Base-by-base conservation (phyloP, 2,113 vertebrate genomes). In the Tringa solitaria region DNA sequence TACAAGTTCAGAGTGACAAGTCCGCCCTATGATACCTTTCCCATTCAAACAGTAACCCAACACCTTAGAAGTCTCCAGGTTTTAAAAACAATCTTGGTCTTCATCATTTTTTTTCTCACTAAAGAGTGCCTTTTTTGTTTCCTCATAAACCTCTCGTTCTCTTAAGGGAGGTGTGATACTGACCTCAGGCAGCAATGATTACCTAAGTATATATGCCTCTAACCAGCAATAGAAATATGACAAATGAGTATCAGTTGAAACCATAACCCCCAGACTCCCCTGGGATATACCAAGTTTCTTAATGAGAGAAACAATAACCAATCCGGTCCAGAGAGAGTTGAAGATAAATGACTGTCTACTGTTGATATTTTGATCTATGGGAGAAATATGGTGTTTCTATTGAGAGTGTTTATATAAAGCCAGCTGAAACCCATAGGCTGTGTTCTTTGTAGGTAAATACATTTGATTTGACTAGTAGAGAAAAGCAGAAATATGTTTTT, bases 271-370 rank as follows among this genome's bases (percentile, higher is more conserved):
- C 69, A 92, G 73, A 27, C 61, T 96, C 89, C 67, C 60, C 21
- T 92, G 91, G 69, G 94, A 91, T 78, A 84, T 8, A 72, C 35
- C 65, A 72, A 14, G 68, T 48, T 89, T 56, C 77, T 87, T 94
- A 95, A 97, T 94, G 95, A 95, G 84, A 89, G 88, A 93, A 96
- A 89, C 77, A 96, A 94, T 95, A 95, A 92, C 74, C 65, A 79
- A 75, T 75, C 56, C 8, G 33, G 33, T 94, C 89, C 77, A 32
- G 57, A 57, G 94, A 96, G 89, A 14, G 24, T 1, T 79, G 77
- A 87, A 94, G 91, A 96, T 64, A 95, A 95, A 97, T 89, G 77
- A 89, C 65, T 92, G 33, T 70, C 92, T 89, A 43, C 33, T 51
- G 86, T 68, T 91, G 84, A 67, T 92, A 92, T 91, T 96, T 95